Evolutionary conservation across 2,113 vertebrate genomes (phyloP).

Genomic region (Ginglymostoma cirratum): DNA sequence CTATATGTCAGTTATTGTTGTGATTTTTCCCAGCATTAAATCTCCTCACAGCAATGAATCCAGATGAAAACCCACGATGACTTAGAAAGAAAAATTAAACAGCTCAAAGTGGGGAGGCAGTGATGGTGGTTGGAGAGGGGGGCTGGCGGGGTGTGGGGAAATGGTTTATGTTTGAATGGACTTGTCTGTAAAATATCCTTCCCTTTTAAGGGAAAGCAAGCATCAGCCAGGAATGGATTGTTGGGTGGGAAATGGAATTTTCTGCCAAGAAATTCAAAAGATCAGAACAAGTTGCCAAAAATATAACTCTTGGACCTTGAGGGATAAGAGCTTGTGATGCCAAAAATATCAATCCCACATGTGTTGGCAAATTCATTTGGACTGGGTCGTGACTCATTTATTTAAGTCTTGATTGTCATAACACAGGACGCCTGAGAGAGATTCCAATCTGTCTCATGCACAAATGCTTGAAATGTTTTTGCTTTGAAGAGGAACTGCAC

Average conservation of each 20-base stretch:
- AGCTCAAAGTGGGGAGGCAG: background rate
- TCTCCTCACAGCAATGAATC: background rate
- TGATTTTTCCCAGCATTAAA: background rate
- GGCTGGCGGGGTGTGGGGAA: background rate
- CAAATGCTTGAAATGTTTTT: background rate
- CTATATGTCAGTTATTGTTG: background rate
- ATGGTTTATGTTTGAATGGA: background rate
- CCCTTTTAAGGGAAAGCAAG: background rate
- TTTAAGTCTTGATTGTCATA: background rate
- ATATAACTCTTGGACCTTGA: background rate
- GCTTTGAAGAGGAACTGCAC: background rate
- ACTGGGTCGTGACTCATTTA: background rate
- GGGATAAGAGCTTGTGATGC: background rate
- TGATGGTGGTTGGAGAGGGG: no score
- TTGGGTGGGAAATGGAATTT: background rate
- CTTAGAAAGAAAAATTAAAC: background rate
- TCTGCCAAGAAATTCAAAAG: background rate
- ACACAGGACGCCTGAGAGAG: background rate
- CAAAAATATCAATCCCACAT: conserved; percentile 8
- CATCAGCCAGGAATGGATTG: background rate
- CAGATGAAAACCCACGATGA: background rate
- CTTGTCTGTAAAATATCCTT: background rate
- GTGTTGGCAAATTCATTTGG: background rate
- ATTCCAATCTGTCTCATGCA: background rate
- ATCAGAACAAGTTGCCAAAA: background rate